Evolutionary conservation across 2,888 invertebrate genomes (phyloP).

Genomic region (Elgonia sp.): DNA sequence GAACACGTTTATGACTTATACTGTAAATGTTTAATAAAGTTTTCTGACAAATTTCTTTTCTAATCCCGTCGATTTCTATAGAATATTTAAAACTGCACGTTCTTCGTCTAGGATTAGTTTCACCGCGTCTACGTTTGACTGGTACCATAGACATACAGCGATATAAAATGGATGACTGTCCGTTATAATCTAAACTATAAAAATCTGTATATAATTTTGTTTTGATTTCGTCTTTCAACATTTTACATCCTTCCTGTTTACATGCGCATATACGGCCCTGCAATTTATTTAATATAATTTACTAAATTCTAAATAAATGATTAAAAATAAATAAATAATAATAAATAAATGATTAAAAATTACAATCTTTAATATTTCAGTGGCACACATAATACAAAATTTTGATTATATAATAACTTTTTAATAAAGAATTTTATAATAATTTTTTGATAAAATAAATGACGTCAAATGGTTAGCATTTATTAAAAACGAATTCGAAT

Average conservation of each 20-base stretch:
- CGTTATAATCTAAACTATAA: constrained; percentile 17
- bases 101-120: no score
- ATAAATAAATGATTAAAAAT: neutral
- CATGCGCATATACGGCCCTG: constrained; percentile 1
- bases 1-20: constrained; percentile 15
- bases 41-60: constrained; percentile 1
- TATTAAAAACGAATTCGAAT: no score
- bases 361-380: no score
- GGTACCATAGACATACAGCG: neutral
- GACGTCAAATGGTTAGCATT: no score
- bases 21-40: constrained; percentile 21
- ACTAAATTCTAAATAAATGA: constrained; percentile 7
- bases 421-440: no score
- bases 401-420: no score
- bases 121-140: no score
- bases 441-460: no score
- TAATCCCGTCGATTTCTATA: no score
- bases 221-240: constrained; percentile 11
- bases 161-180: constrained; percentile 1
- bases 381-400: no score
- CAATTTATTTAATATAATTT: no score
- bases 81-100: no score
- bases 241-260: neutral
- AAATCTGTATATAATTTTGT: neutral
- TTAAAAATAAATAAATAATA: neutral